Conservation (phyloP, 2,113 vertebrate genomes). For the Balaenoptera acutorostrata region DNA sequence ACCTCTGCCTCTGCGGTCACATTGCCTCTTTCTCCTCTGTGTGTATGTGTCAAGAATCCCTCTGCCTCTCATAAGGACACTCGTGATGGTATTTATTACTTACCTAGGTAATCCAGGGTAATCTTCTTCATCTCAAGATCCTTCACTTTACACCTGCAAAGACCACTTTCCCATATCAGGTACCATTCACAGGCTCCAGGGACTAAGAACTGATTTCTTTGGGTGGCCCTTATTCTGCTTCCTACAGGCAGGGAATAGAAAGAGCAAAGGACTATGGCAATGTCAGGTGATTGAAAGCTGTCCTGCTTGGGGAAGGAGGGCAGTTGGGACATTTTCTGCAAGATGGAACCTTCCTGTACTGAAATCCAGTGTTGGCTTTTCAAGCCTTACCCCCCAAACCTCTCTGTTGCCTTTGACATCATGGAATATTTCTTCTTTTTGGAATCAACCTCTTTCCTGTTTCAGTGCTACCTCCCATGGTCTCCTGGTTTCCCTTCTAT, state of each 20-base stretch:
- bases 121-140: not conserved
- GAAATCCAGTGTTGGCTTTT: not conserved
- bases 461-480: not conserved
- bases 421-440: not conserved
- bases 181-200: not conserved
- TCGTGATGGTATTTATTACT: not conserved
- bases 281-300: not conserved
- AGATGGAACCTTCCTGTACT: not conserved
- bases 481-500: not conserved
- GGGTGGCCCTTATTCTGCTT: not conserved
- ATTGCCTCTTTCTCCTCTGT: no score
- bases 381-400: not conserved
- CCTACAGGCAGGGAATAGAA: not conserved
- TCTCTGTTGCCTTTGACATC: not conserved
- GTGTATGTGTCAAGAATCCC: not conserved
- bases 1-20: not conserved
- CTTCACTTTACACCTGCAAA: not conserved
- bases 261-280: not conserved
- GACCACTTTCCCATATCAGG: not conserved
- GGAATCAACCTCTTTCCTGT: not conserved
- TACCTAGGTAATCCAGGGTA: not conserved
- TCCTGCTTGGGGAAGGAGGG: no score
- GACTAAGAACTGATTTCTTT: not conserved
- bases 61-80: not conserved
- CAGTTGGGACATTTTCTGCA: not conserved